Base-by-base conservation (phyloP, 2,888 invertebrate species). In the Alsophila aescularia region DNA sequence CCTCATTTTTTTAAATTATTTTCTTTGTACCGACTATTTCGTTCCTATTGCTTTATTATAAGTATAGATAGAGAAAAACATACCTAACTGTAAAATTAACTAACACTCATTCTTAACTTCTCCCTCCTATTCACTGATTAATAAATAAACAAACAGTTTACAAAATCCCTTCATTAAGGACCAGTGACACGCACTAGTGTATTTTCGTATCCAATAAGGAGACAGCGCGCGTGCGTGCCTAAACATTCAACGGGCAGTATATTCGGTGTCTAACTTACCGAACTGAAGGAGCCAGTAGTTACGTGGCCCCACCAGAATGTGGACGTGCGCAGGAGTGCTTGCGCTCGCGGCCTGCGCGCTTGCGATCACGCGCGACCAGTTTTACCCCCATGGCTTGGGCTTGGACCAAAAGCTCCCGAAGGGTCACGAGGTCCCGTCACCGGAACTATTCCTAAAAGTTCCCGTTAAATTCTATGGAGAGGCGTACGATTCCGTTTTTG, bases 391-490 rank as follows among this genome's bases (percentile, higher is more conserved):
- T 72, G 94, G 94, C 8, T 78, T 77, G 0, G 87, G 89, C 0
- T 81, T 92, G 58, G 95, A 95, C 74, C 79, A 85, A 41, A 75
- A 82, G 31, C 79, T 96, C 48, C 92, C 93, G 10, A 79, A 74
- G 41, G 92, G 92, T 0, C 93, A 93, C 66, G 95, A 95, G 62
- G 84, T 93, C 12, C 92, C 95, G n/a, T 93, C 95, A 9, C 92
- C 92, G 0, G 95, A 96, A 77, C 85, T 95, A 5, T 75, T 78
- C 2, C 92, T 97, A 1, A 92, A 91, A 72, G 94, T 95, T 31
- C 96, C 98, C 1, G 93, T 98, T 50, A 91, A 93, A 43, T 97
- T 97, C 88, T 98, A 95, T 81, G 96, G 95, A 66, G 94, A 94
- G 65, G 87, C 89, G 60, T 97, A 96, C 82, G 93, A 94, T 51